phyloP scores from a whole-genome alignment of 2,797 vertebrate species.

The Simalia tracyae region DNA sequence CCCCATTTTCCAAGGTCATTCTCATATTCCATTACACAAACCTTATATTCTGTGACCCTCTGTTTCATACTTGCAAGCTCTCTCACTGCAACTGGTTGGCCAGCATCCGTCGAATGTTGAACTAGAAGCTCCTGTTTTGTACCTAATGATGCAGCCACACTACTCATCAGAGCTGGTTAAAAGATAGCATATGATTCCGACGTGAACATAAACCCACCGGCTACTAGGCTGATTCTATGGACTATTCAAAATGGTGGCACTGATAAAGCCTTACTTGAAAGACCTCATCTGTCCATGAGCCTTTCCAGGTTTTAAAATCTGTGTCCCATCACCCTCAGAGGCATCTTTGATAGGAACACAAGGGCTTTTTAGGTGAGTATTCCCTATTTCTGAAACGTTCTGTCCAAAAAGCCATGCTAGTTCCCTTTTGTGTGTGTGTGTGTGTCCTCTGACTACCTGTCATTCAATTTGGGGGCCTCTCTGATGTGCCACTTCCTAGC shows the following conservation, averaged over 20 bases:
- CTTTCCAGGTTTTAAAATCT: background rate
- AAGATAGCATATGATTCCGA: background rate
- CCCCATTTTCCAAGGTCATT: too few relatives aligned
- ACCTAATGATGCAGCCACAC: background rate
- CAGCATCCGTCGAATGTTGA: too few relatives aligned
- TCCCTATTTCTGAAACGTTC: background rate
- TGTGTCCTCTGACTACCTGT: background rate
- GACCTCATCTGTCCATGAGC: too few relatives aligned
- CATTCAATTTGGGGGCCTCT: background rate
- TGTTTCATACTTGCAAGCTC: too few relatives aligned
- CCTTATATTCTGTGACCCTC: too few relatives aligned
- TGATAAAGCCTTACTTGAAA: background rate
- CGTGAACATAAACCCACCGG: background rate
- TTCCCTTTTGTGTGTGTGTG: background rate
- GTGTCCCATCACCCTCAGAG: background rate
- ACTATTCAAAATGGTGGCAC: background rate
- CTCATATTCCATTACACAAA: too few relatives aligned
- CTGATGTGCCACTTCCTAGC: background rate
- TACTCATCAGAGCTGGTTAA: background rate
- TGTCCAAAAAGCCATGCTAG: background rate
- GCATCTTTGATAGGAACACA: background rate
- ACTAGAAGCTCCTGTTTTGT: background rate
- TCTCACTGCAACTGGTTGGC: too few relatives aligned
- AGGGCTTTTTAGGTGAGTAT: background rate
- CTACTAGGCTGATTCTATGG: background rate